These are phyloP conservation scores for Epinotia ramella DNA, from an alignment of 2,888 invertebrate species.

Conservation along the genomic window DNA sequence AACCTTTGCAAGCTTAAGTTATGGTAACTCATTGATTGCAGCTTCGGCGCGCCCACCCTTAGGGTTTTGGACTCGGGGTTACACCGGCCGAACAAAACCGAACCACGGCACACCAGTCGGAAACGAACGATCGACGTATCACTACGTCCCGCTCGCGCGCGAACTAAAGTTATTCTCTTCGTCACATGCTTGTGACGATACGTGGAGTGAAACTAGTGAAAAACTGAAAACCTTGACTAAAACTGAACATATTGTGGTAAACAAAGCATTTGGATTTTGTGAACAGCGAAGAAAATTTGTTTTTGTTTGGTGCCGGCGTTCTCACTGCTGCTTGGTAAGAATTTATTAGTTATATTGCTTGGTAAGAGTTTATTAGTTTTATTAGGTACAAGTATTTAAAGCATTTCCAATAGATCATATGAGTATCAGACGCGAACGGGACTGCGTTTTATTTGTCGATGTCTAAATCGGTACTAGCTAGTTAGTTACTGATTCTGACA, in stretches of 20 bases:
- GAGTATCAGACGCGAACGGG: too few relatives aligned
- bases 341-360: slow-evolving; percentile 67
- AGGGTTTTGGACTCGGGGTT: slow-evolving; percentile 44
- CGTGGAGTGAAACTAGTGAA: slow-evolving; percentile 74
- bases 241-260: slow-evolving; percentile 51
- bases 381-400: not conserved
- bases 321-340: slow-evolving; percentile 75
- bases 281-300: slow-evolving; percentile 61
- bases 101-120: slow-evolving; percentile 56
- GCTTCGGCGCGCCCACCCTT: slow-evolving; percentile 54
- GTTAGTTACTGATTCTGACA: not conserved
- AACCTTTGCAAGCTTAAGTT: slow-evolving; percentile 35
- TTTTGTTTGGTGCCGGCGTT: slow-evolving; percentile 71
- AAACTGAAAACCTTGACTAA: slow-evolving; percentile 54
- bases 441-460: too few relatives aligned
- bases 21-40: slow-evolving; percentile 50
- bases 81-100: slow-evolving; percentile 44
- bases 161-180: slow-evolving; percentile 72
- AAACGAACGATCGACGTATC: slow-evolving; percentile 59
- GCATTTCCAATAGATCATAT: not conserved
- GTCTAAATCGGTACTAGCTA: not conserved
- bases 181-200: slow-evolving; percentile 73
- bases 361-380: slow-evolving; percentile 66
- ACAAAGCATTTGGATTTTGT: slow-evolving; percentile 54
- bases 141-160: slow-evolving; percentile 63